Evolutionary conservation across 1,140 invertebrate species (phyloP).

Genomic region (Eciton burchellii): DNA sequence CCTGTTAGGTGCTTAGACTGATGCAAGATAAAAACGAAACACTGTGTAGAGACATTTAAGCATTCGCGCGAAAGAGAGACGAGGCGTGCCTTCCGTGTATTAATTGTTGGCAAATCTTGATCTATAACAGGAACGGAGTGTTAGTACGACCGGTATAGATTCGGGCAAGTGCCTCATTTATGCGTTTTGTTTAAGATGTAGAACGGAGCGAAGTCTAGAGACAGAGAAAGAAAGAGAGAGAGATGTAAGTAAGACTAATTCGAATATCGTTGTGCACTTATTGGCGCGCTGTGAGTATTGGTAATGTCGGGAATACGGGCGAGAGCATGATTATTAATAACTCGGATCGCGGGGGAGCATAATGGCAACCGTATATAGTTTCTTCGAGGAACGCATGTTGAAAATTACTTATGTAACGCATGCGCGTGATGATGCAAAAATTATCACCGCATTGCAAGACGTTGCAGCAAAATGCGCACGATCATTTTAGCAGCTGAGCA

Average conservation of each 20-base stretch:
- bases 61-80: constrained; percentile 82
- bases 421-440: not conserved
- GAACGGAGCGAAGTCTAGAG: constrained; percentile 49
- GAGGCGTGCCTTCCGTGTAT: constrained; percentile 85
- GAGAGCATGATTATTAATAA: constrained; percentile 45
- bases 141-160: constrained; percentile 65
- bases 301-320: constrained; percentile 57
- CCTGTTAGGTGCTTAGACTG: constrained; percentile 84
- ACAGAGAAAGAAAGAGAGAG: constrained; percentile 62
- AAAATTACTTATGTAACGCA: not conserved
- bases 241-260: constrained; percentile 79
- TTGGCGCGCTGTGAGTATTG: constrained; percentile 75
- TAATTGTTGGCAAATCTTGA: constrained; percentile 85
- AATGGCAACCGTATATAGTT: constrained; percentile 25
- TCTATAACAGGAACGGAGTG: constrained; percentile 73
- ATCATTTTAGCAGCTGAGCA: not conserved
- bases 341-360: constrained; percentile 17
- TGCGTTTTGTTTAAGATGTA: constrained; percentile 70
- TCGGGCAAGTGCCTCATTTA: constrained; percentile 75
- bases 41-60: constrained; percentile 76
- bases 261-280: constrained; percentile 73
- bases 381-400: constrained; percentile 66
- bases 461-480: not conserved
- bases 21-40: constrained; percentile 69
- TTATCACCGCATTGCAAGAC: not conserved